Evolutionary conservation across 2,888 invertebrate species (phyloP).

Genomic region (Phaedon cochleariae): DNA sequence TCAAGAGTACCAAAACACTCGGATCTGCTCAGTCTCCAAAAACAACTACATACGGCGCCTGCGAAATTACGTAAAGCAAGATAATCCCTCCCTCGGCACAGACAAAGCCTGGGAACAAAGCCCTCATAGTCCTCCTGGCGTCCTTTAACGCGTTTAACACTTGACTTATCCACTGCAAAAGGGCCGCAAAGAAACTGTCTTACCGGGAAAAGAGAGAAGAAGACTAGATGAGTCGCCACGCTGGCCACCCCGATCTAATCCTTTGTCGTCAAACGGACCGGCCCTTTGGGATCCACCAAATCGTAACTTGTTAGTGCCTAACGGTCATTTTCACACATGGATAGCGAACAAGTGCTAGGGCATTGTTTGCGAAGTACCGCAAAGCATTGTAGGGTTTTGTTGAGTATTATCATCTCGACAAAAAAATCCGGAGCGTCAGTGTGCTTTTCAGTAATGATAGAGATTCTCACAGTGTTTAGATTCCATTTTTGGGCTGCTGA

Average conservation of each 20-base stretch:
- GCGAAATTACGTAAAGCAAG: conserved; percentile 35
- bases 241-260: conserved; percentile 44
- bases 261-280: conserved; percentile 40
- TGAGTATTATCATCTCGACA: conserved; percentile 20
- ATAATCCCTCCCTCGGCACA: conserved; percentile 36
- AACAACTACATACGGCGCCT: conserved; percentile 18
- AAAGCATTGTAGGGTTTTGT: conserved; percentile 37
- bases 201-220: conserved; percentile 27
- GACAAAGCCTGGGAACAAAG: conserved; percentile 35
- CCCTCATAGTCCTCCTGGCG: conserved; percentile 39
- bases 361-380: conserved; percentile 40
- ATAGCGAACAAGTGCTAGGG: conserved; percentile 35
- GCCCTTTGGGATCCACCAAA: conserved; percentile 28
- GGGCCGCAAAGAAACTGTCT: conserved; percentile 28
- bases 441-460: too few species aligned
- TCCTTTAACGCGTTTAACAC: conserved; percentile 52
- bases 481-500: too few species aligned
- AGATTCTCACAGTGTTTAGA: conserved; percentile 31
- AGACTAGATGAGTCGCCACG: not conserved
- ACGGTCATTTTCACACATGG: conserved; percentile 41
- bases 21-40: not conserved
- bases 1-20: too few species aligned
- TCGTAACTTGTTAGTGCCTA: conserved; percentile 29
- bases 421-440: conserved; percentile 28
- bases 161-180: conserved; percentile 47